Conservation (phyloP, 2,113 vertebrate species). For the Toxotes chatareus region DNA sequence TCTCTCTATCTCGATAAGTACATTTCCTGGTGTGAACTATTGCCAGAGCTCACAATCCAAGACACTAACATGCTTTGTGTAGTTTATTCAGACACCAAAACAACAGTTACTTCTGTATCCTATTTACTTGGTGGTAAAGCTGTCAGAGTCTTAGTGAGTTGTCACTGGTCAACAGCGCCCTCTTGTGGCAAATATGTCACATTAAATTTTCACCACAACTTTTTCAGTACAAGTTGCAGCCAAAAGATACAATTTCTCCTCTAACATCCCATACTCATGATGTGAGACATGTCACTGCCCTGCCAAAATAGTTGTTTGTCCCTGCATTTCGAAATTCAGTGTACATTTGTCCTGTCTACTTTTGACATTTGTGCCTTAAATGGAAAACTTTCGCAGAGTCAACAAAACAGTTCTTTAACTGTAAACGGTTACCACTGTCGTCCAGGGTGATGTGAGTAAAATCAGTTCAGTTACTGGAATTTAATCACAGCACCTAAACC, state of each 20-base stretch:
- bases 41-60: neutral
- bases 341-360: neutral
- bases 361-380: neutral
- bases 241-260: neutral
- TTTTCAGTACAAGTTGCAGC: neutral
- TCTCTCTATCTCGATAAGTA: neutral
- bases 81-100: constrained; percentile 7
- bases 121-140: neutral
- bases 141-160: neutral
- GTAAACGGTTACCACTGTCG: too few species aligned
- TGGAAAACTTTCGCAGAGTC: too few species aligned
- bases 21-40: neutral
- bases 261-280: neutral
- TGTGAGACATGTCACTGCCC: neutral
- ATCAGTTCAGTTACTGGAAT: neutral
- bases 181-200: constrained; percentile 41
- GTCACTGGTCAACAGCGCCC: constrained; percentile 48
- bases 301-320: too few species aligned
- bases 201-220: constrained; percentile 22
- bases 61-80: neutral
- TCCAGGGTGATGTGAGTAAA: too few species aligned
- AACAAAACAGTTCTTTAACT: too few species aligned
- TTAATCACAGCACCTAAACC: neutral
- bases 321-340: too few species aligned
- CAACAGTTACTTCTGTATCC: neutral